Conservation (phyloP, 2,888 invertebrate species). For the Mycalesis mineus region DNA sequence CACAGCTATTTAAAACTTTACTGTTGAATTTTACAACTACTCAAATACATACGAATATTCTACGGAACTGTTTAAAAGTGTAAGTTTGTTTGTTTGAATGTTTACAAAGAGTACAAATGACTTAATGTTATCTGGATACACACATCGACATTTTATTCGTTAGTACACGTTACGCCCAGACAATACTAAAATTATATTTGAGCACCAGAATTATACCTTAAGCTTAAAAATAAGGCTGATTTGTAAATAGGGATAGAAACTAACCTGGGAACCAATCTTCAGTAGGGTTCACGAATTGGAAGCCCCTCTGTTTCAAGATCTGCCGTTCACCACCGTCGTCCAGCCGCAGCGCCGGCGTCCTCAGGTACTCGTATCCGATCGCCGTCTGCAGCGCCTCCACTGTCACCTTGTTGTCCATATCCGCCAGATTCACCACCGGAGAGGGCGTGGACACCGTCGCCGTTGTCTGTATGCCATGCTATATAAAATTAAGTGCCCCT, state of each 20-base stretch:
- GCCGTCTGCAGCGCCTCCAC: constrained; percentile 86
- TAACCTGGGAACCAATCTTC: constrained; percentile 92
- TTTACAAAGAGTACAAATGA: no score
- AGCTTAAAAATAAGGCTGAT: no score
- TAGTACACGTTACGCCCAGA: no score
- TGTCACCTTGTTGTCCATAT: constrained; percentile 84
- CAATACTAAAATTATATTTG: no score
- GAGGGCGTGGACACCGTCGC: constrained; percentile 92
- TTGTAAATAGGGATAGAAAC: constrained; percentile 15
- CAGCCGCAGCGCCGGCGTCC: constrained; percentile 82
- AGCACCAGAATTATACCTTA: no score
- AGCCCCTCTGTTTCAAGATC: constrained; percentile 87
- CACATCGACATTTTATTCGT: no score
- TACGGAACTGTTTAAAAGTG: no score
- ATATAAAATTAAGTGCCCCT: constrained; percentile 71
- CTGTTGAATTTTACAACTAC: no score
- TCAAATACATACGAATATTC: no score
- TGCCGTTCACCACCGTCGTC: constrained; percentile 85
- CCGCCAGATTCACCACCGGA: constrained; percentile 88
- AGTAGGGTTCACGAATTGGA: constrained; percentile 90
- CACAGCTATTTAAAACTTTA: no score
- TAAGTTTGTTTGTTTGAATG: no score
- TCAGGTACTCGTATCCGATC: constrained; percentile 89
- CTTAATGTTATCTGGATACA: no score
- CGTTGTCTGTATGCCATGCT: constrained; percentile 89